Base-by-base conservation (phyloP, 1,140 invertebrate genomes). In the Sweltsa coloradensis region DNA sequence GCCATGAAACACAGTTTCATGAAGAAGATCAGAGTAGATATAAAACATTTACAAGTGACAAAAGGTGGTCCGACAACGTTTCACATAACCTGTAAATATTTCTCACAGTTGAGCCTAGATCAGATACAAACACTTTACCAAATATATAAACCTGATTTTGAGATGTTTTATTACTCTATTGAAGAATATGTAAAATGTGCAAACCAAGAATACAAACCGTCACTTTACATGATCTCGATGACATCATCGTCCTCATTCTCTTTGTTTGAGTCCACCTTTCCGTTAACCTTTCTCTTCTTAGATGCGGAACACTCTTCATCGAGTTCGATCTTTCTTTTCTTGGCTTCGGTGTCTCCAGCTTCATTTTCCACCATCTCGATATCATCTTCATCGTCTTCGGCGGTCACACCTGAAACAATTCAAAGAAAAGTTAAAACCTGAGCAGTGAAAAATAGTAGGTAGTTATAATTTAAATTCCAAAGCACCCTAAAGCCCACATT, bases 71-170 rank as follows among this genome's bases (percentile, higher is more conserved):
- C 36, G 1, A 68, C 64, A 0, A 41, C 62, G 51, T 67, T 60
- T 23, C 9, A 57, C 0, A 14, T 16, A 25, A 60, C 62, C 3
- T 69, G 67, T 51, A 54, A 55, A 50, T 69, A 69, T 45, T 65
- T 69, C 24, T 53, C 56, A 41, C 48, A 53, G 27, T 41, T 69
- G n/a, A 51, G 59, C 1, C 42, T 50, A 13, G 51, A 60, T 23
- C 53, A 54, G 14, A 47, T 65, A 23, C 29, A 57, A 2, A 54
- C 55, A 51, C 53, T 68, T 24, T 65, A 66, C 7, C 43, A 59
- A 24, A 60, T 54, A 36, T 69, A 67, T 34, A 60, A 57, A 52
- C 51, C 65, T 4, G 66, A 69, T 23, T 68, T 69, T 49, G 57
- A 68, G 39, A 66, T 68, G 57, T 69, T 64, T 47, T 45, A 63